phyloP scores from a whole-genome alignment of 92 coral and sea anemone species.

The Epizoanthus ramosus region DNA sequence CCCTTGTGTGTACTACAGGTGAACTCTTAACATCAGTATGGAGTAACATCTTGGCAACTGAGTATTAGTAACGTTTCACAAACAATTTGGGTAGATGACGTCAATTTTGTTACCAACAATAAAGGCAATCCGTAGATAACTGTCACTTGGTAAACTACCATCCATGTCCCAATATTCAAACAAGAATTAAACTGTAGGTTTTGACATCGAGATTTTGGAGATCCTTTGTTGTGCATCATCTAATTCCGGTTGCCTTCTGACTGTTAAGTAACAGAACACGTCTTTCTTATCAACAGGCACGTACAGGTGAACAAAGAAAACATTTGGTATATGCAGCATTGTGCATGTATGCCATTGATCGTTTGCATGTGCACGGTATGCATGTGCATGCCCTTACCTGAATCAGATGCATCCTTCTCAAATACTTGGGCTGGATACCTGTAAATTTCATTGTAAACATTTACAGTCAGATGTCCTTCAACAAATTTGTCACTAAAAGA shows the following conservation, averaged over 20 bases:
- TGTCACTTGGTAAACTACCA: no score
- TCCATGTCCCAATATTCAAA: no score
- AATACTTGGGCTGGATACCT: slow-evolving; percentile 98
- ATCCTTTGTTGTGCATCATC: no score
- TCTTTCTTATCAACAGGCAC: slow-evolving; percentile 26
- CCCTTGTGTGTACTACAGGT: slow-evolving; percentile 29
- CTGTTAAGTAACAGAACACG: slow-evolving; percentile 19
- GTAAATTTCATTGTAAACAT: slow-evolving; percentile 34
- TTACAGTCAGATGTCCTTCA: not conserved
- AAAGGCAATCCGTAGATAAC: not conserved
- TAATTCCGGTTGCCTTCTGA: no score
- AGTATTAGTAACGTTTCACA: not conserved
- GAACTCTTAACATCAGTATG: slow-evolving; percentile 19
- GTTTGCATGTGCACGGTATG: not conserved
- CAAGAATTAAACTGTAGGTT: no score
- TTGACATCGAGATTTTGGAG: no score
- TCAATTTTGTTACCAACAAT: slow-evolving; percentile 17
- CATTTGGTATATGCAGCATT: slow-evolving; percentile 8
- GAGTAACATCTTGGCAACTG: slow-evolving; percentile 13
- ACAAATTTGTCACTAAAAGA: not conserved
- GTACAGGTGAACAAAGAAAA: slow-evolving; percentile 9
- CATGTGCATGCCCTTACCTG: slow-evolving; percentile 76
- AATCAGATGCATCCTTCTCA: slow-evolving; percentile 88
- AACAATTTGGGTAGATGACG: not conserved
- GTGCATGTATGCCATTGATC: slow-evolving; percentile 42